Evolutionary conservation across 2,113 vertebrate species (phyloP).

Genomic region (Phylloscopus trochilus): DNA sequence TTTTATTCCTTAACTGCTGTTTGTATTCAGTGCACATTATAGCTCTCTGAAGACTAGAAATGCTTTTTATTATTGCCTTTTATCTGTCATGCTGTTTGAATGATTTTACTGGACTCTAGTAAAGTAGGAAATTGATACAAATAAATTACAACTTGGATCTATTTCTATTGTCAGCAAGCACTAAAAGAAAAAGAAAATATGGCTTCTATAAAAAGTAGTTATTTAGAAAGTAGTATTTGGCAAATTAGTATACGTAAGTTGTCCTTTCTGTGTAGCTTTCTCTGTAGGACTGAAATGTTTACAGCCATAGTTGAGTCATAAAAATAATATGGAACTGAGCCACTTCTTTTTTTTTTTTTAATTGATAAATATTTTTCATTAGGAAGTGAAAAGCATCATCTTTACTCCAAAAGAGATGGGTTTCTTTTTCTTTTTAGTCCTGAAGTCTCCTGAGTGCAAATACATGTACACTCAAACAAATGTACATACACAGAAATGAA

Average conservation of each 20-base stretch:
- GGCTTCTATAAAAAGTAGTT: constrained; percentile 37
- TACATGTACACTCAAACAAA: neutral
- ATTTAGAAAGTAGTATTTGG: constrained; percentile 66
- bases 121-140: constrained; percentile 64
- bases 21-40: constrained; percentile 56
- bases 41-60: constrained; percentile 49
- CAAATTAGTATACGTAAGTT: constrained; percentile 67
- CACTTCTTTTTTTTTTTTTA: neutral
- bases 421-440: neutral
- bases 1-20: constrained; percentile 33
- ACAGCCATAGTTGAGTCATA: constrained; percentile 22
- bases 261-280: constrained; percentile 28
- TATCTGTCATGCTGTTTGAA: constrained; percentile 68
- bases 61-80: constrained; percentile 69
- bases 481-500: neutral
- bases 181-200: constrained; percentile 60
- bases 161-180: constrained; percentile 67
- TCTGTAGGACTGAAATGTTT: constrained; percentile 41
- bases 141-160: constrained; percentile 69
- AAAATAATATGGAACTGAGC: constrained; percentile 27
- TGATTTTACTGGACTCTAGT: constrained; percentile 68
- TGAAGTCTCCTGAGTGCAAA: neutral
- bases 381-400: neutral
- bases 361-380: constrained; percentile 28
- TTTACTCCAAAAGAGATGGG: neutral